Conservation (phyloP, 2,797 vertebrate genomes). For the Phrynocephalus guinanensis region DNA sequence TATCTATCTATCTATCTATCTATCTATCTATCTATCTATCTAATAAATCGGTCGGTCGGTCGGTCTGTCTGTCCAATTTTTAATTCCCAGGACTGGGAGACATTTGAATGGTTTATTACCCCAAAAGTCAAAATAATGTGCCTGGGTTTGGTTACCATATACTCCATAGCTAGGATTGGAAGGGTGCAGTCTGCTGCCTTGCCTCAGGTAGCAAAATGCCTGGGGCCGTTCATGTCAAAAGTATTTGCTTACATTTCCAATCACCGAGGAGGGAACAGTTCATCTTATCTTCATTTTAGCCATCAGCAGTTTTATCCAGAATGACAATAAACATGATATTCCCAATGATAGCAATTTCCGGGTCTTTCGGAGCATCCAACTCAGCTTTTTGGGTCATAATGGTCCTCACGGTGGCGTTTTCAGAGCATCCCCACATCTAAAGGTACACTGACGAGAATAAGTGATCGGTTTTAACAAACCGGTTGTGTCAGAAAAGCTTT, state of each 20-base stretch:
- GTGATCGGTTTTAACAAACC: conserved; percentile 57
- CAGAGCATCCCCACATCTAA: conserved; percentile 39
- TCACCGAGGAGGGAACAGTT: conserved; percentile 33
- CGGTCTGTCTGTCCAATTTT: too few relatives aligned
- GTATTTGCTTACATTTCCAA: conserved; percentile 51
- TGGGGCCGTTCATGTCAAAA: background rate
- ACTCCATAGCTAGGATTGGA: too few relatives aligned
- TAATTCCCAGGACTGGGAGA: too few relatives aligned
- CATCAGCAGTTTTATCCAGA: conserved; percentile 15
- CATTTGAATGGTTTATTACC: too few relatives aligned
- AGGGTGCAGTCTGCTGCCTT: too few relatives aligned
- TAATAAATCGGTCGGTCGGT: too few relatives aligned
- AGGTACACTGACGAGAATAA: conserved; percentile 58
- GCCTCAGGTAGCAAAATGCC: too few relatives aligned
- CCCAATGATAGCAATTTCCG: conserved; percentile 30
- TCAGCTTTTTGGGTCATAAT: conserved; percentile 23
- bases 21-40: too few relatives aligned
- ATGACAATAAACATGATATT: conserved; percentile 33
- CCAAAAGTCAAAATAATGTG: too few relatives aligned
- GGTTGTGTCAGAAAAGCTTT: conserved; percentile 69
- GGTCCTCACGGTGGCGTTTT: conserved; percentile 21
- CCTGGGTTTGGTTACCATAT: too few relatives aligned
- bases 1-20: too few relatives aligned
- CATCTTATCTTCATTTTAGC: conserved; percentile 39
- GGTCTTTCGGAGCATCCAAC: conserved; percentile 28